Base-by-base conservation (phyloP, 2,797 vertebrate genomes). In the Pogonophryne albipinna region DNA sequence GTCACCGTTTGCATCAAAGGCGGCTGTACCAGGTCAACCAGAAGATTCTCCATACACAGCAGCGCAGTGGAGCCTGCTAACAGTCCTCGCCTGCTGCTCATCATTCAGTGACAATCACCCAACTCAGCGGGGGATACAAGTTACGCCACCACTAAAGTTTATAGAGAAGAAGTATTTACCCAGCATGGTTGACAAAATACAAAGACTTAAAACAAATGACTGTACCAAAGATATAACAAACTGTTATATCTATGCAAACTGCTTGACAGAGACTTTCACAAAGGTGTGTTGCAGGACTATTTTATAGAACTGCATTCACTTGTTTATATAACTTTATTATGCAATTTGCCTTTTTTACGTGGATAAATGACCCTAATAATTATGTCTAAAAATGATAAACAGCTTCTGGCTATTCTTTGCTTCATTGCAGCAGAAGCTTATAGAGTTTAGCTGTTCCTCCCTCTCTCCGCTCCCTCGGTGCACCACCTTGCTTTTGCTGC, bases 21-120 rank as follows among this genome's bases (percentile, higher is more conserved):
- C 38, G 57, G 38, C n/a, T 58, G n/a, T 31, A 52, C 69, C 47
- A 76, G 67, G 49, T 85, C 71, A 76, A 65, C 14, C 66, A 64
- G 57, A 73, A 76, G 75, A 69, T 44, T 59, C 49, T 71, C 17
- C 23, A 27, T 13, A 55, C 46, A 62, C 47, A 68, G 34, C 67
- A 51, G 31, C 4, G 31, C 50, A 76, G 51, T 27, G n/a, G 62
- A 10, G 64, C 63, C 20, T 13, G 45, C 12, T 6, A 50, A 63
- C 52, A 59, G 66, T 66, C 13, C 46, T 34, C 46, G 42, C 69
- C 67, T 52, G 51, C 31, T 16, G 49, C 50, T 60, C 63, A 76
- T 62, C 73, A 59, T 66, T 63, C 56, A 63, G 51, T 27, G 53
- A 66, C 79, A 67, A 74, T 79, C 73, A 58, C 60, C 5, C 41